These are phyloP conservation scores for Drosophila antonietae DNA, from an alignment of 2,888 invertebrate genomes.

Conservation along the genomic window DNA sequence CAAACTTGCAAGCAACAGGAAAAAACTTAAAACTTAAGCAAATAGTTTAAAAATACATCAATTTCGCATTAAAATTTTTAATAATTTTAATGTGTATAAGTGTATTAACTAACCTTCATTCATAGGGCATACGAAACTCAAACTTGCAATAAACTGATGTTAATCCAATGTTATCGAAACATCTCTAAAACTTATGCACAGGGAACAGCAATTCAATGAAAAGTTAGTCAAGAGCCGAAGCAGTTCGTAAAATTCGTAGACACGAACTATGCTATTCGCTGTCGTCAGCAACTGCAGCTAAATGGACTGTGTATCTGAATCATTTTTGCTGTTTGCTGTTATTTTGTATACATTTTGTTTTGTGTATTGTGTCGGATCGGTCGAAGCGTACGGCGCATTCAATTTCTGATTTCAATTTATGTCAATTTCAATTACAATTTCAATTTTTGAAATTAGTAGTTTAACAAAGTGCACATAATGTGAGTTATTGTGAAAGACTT, in stretches of 20 bases:
- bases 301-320: slow-evolving; percentile 13
- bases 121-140: not conserved
- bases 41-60: not conserved
- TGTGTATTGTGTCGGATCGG: slow-evolving; percentile 25
- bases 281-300: slow-evolving; percentile 17
- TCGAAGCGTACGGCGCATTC: slow-evolving; percentile 11
- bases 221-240: slow-evolving; percentile 9
- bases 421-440: slow-evolving; percentile 22
- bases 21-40: not conserved
- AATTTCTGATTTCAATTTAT: slow-evolving; percentile 22
- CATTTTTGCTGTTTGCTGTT: slow-evolving; percentile 4
- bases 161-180: slow-evolving; percentile 23
- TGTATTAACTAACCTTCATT: not conserved
- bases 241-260: slow-evolving; percentile 14
- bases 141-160: not conserved
- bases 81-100: not conserved
- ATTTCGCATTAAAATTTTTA: not conserved
- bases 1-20: too few relatives aligned
- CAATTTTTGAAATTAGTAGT: slow-evolving; percentile 5
- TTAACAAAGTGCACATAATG: not conserved
- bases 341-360: not conserved
- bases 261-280: not conserved
- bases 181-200: not conserved
- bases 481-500: not conserved
- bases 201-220: slow-evolving; percentile 1